phyloP scores from a whole-genome alignment of 2,113 vertebrate genomes.

The Zosterops japonicus region DNA sequence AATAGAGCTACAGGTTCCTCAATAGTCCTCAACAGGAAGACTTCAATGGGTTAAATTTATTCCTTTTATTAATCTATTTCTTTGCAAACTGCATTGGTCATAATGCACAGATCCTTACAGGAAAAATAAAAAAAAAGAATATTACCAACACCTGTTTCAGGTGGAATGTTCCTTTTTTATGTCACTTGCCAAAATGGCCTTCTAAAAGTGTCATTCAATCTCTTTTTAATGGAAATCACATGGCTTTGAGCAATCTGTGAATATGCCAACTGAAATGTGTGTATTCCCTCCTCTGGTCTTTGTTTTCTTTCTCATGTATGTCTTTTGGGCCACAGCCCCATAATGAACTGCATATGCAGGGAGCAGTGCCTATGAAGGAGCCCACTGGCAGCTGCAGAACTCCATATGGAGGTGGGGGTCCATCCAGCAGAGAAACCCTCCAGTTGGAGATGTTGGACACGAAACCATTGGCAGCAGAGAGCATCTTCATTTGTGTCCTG shows the following conservation, averaged over 20 bases:
- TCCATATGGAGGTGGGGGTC: background rate
- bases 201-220: background rate
- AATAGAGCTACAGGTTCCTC: background rate
- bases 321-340: background rate
- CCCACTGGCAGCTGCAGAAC: background rate
- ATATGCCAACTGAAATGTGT: background rate
- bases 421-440: background rate
- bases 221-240: background rate
- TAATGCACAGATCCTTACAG: background rate
- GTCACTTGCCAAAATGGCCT: background rate
- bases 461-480: background rate
- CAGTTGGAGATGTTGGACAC: background rate
- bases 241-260: background rate
- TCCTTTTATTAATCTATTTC: background rate
- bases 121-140: background rate
- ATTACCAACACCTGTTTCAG: background rate
- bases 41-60: background rate
- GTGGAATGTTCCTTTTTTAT: background rate
- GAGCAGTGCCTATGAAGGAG: background rate
- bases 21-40: background rate
- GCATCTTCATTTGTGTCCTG: slow-evolving; percentile 27
- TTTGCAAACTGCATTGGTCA: background rate
- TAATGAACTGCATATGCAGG: slow-evolving; percentile 14
- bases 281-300: background rate
- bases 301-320: background rate